These are phyloP conservation scores for Mayetiola destructor DNA, from an alignment of 2,888 invertebrate genomes.

Conservation along the genomic window DNA sequence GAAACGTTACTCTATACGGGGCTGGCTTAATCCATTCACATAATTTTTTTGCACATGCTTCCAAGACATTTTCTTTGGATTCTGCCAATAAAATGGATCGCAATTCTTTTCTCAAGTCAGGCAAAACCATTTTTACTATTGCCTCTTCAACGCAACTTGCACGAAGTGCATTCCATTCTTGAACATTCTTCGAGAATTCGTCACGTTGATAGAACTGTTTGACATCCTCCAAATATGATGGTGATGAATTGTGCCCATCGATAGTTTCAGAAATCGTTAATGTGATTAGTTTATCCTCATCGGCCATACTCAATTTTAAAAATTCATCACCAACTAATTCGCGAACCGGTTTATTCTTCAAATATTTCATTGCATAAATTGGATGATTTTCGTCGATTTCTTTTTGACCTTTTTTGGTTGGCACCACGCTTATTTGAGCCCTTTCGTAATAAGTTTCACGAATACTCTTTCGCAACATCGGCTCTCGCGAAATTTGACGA, in stretches of 20 bases:
- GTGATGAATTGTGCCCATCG: constrained; percentile 54
- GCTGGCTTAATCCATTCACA: constrained; percentile 75
- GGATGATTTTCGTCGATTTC: constrained; percentile 92
- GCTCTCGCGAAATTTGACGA: constrained; percentile 83
- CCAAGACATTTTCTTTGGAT: constrained; percentile 71
- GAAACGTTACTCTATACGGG: constrained; percentile 58
- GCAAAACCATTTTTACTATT: constrained; percentile 73
- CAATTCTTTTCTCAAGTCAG: constrained; percentile 77
- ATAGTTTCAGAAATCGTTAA: constrained; percentile 58
- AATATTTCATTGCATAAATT: constrained; percentile 74
- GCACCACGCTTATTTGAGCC: constrained; percentile 63
- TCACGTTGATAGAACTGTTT: constrained; percentile 58
- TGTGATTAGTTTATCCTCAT: constrained; percentile 66
- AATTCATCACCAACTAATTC: constrained; percentile 83
- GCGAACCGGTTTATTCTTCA: constrained; percentile 82
- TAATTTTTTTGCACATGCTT: constrained; percentile 70
- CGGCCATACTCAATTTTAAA: constrained; percentile 64
- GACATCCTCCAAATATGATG: constrained; percentile 73
- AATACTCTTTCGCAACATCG: constrained; percentile 69
- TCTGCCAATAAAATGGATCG: constrained; percentile 65
- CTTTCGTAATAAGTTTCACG: constrained; percentile 78
- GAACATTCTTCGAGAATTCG: constrained; percentile 84
- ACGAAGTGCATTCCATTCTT: constrained; percentile 89
- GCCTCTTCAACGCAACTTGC: constrained; percentile 80
- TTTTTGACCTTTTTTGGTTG: constrained; percentile 83